These are phyloP conservation scores for Neomonachus schauinslandi DNA, from an alignment of 2,113 vertebrate genomes.

Conservation along the genomic window DNA sequence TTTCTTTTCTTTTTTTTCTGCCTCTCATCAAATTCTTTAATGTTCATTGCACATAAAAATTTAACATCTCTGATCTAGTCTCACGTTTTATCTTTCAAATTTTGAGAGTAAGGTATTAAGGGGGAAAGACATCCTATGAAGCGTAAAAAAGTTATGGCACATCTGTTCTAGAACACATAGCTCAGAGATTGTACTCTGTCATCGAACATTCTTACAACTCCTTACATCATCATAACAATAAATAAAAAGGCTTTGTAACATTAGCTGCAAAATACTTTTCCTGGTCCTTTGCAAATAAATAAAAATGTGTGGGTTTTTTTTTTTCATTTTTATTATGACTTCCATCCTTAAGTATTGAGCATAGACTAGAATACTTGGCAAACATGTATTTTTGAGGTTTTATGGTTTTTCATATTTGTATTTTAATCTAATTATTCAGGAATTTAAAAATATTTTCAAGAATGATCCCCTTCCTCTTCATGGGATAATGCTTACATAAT, in stretches of 20 bases:
- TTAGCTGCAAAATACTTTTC: neutral
- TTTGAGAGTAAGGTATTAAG: neutral
- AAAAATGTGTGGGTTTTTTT: neutral
- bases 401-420: neutral
- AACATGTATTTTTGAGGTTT: neutral
- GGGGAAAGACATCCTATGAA: rapidly evolving
- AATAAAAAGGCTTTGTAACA: neutral
- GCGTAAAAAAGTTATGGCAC: neutral
- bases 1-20: no score
- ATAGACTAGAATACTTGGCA: neutral
- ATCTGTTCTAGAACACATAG: neutral
- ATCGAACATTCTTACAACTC: neutral
- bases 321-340: neutral
- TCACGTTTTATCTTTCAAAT: neutral
- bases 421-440: neutral
- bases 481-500: neutral
- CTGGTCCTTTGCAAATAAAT: neutral
- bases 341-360: neutral
- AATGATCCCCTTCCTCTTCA: neutral
- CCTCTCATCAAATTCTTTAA: neutral
- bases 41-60: neutral
- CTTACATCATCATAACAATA: neutral
- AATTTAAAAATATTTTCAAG: neutral
- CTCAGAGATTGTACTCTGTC: neutral
- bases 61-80: neutral